phyloP scores from a whole-genome alignment of 2,888 invertebrate genomes.

The Andrena flavipes region DNA sequence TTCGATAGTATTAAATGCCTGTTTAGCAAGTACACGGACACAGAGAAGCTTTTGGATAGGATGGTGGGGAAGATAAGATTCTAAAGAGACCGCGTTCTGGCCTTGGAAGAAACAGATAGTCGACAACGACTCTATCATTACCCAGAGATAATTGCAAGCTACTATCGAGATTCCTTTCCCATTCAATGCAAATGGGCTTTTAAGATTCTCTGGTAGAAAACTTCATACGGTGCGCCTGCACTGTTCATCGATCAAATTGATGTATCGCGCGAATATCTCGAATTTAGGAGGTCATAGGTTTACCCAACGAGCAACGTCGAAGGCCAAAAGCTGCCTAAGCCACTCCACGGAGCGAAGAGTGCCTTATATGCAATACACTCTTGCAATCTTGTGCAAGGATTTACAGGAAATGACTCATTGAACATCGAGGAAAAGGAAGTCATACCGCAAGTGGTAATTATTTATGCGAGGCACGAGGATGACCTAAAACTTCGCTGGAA shows the following conservation, averaged over 20 bases:
- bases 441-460: too few species aligned
- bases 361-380: not conserved
- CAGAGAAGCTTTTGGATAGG: too few species aligned
- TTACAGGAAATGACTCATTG: too few species aligned
- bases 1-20: too few species aligned
- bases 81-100: too few species aligned
- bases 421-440: too few species aligned
- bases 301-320: not conserved
- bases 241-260: not conserved
- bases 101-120: too few species aligned
- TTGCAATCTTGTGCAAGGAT: not conserved
- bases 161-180: not conserved
- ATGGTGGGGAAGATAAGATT: too few species aligned
- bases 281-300: not conserved
- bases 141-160: not conserved
- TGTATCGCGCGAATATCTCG: not conserved
- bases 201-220: not conserved
- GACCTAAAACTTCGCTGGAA: too few species aligned
- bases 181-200: not conserved
- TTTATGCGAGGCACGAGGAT: too few species aligned
- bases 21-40: too few species aligned
- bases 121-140: too few species aligned
- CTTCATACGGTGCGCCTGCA: not conserved
- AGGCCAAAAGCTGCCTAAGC: not conserved
- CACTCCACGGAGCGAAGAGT: not conserved